A percentile compares a stretch with the other conserved stretches of the same genome.
These are phyloP conservation scores for Trypoxylus dichotomus DNA, from an alignment of 1,140 invertebrate genomes.

Conservation along the genomic window DNA sequence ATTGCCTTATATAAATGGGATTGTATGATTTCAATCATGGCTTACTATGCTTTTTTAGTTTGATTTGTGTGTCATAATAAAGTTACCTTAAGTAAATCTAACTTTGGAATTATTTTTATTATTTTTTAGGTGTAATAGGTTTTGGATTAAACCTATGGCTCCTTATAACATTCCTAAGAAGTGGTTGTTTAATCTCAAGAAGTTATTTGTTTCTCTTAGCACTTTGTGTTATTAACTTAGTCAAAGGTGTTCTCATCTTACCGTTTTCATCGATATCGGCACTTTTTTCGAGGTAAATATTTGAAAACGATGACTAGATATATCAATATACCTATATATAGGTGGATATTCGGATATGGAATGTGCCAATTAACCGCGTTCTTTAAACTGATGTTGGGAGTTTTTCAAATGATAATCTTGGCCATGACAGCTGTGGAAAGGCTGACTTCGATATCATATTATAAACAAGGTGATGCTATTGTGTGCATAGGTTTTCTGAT, in stretches of 20 bases:
- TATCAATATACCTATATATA: neutral
- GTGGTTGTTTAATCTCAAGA: neutral
- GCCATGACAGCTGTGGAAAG: neutral
- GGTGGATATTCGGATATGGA: slow-evolving; percentile 20
- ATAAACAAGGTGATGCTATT: slow-evolving; percentile 4
- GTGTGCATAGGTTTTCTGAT: neutral
- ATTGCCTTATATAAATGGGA: too few relatives aligned
- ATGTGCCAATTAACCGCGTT: slow-evolving; percentile 5
- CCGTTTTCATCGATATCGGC: slow-evolving; percentile 12
- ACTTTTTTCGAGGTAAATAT: slow-evolving; percentile 4
- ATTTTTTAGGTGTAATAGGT: slow-evolving; percentile 26
- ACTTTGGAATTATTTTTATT: neutral
- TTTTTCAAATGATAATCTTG: slow-evolving; percentile 7
- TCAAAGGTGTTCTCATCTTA: neutral
- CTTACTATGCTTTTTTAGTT: too few relatives aligned
- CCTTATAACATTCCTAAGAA: slow-evolving; percentile 7
- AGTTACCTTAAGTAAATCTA: too few relatives aligned
- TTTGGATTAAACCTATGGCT: slow-evolving; percentile 26
- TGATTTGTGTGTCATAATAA: too few relatives aligned
- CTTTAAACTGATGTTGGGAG: slow-evolving; percentile 6
- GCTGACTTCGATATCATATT: neutral
- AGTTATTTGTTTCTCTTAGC: slow-evolving; percentile 29
- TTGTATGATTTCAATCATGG: too few relatives aligned
- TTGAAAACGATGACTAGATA: neutral
- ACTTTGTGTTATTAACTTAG: neutral